Percentiles rank a stretch among this genome's conserved stretches.
phyloP scores from a whole-genome alignment of 2,888 invertebrate genomes.

The Galeruca laticollis region DNA sequence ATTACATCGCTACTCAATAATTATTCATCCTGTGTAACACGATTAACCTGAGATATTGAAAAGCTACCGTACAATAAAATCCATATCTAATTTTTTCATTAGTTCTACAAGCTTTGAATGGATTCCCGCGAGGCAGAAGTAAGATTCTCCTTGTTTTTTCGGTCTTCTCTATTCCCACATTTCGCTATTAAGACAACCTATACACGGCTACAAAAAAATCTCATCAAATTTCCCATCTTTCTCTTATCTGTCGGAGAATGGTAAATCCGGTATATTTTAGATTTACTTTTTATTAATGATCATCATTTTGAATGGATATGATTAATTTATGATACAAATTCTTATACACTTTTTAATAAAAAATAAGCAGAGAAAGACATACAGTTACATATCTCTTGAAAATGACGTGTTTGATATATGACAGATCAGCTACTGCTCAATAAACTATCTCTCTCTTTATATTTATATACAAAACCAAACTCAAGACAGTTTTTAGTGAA shows the following conservation, averaged over 20 bases:
- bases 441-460: too few species aligned
- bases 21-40: neutral
- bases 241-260: constrained; percentile 10
- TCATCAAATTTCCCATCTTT: constrained; percentile 20
- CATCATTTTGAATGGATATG: constrained; percentile 5
- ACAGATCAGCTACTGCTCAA: too few species aligned
- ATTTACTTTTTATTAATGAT: constrained; percentile 17
- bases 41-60: constrained; percentile 17
- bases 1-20: neutral
- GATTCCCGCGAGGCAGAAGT: constrained; percentile 56
- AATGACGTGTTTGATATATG: too few species aligned
- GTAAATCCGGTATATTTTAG: constrained; percentile 17
- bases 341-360: neutral
- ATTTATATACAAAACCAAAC: too few species aligned
- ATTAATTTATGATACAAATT: neutral
- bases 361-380: too few species aligned
- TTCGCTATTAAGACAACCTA: constrained; percentile 33
- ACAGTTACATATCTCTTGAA: too few species aligned
- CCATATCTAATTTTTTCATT: constrained; percentile 64
- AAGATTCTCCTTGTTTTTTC: constrained; percentile 41
- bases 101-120: constrained; percentile 56
- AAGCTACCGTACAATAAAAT: constrained; percentile 61
- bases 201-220: constrained; percentile 20
- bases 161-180: constrained; percentile 42
- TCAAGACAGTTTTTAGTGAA: too few species aligned